These are phyloP conservation scores for Macrosiphum euphorbiae DNA, from an alignment of 2,888 invertebrate species.

Conservation along the genomic window DNA sequence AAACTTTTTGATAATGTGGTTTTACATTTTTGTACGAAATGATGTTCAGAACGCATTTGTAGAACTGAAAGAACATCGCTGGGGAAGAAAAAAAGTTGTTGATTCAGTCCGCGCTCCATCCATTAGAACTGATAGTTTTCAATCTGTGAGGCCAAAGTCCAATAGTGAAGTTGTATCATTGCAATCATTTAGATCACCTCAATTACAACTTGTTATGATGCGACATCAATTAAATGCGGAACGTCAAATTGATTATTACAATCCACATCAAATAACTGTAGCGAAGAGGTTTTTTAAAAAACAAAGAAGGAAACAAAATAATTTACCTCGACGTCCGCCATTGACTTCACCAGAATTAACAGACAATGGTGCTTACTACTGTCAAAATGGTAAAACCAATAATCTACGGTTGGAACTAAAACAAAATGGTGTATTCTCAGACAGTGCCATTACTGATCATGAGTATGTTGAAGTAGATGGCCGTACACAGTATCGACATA, in stretches of 20 bases:
- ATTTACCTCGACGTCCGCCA: slow-evolving; percentile 69
- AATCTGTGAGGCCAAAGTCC: slow-evolving; percentile 58
- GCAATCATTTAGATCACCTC: slow-evolving; percentile 60
- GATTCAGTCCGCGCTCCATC: slow-evolving; percentile 56
- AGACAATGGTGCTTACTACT: slow-evolving; percentile 48
- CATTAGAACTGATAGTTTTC: slow-evolving; percentile 58
- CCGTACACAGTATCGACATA: slow-evolving; percentile 54
- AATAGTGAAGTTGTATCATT: slow-evolving; percentile 62
- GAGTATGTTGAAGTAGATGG: slow-evolving; percentile 62
- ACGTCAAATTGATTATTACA: slow-evolving; percentile 77
- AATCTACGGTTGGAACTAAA: slow-evolving; percentile 78
- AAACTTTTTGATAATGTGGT: slow-evolving; percentile 63
- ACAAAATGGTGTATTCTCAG: slow-evolving; percentile 55
- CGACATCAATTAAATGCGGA: slow-evolving; percentile 66
- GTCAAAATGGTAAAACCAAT: slow-evolving; percentile 78
- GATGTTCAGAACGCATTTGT: slow-evolving; percentile 57
- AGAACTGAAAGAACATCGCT: slow-evolving; percentile 59
- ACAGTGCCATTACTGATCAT: slow-evolving; percentile 58
- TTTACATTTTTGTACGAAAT: slow-evolving; percentile 61
- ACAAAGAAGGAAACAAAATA: slow-evolving; percentile 83
- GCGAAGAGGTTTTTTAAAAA: slow-evolving; percentile 94
- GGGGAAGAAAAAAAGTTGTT: slow-evolving; percentile 61
- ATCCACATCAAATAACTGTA: slow-evolving; percentile 93
- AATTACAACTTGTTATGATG: slow-evolving; percentile 69
- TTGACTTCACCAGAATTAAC: slow-evolving; percentile 57